A percentile compares a stretch with the other conserved stretches of the same genome.
These are phyloP conservation scores for Xylocampa areola DNA, from an alignment of 2,888 invertebrate genomes.

Conservation along the genomic window DNA sequence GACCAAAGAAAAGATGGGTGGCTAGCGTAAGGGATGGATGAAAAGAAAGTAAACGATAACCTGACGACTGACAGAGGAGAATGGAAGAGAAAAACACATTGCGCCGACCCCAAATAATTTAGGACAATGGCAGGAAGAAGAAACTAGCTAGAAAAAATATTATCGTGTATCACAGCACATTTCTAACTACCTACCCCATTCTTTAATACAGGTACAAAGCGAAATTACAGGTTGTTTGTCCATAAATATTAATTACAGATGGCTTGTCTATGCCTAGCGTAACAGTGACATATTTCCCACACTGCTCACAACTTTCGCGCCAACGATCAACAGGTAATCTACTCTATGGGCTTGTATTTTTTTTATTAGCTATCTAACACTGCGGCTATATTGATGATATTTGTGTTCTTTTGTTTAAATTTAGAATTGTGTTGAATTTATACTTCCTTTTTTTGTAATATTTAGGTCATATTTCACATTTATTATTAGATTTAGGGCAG, in stretches of 20 bases:
- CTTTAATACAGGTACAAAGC: not conserved
- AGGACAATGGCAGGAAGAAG: too few relatives aligned
- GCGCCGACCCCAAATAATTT: too few relatives aligned
- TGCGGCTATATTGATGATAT: constrained; percentile 14
- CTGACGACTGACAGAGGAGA: too few relatives aligned
- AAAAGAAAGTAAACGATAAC: too few relatives aligned
- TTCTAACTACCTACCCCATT: not conserved
- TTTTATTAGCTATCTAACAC: constrained; percentile 34
- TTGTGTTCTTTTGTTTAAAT: constrained; percentile 33
- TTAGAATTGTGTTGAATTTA: constrained; percentile 26
- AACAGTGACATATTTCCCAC: constrained; percentile 55
- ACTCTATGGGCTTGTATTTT: constrained; percentile 31
- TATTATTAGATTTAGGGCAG: too few relatives aligned
- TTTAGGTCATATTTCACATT: not conserved
- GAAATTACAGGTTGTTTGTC: constrained; percentile 21
- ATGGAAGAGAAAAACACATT: too few relatives aligned
- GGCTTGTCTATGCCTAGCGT: constrained; percentile 28
- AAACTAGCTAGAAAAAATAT: too few relatives aligned
- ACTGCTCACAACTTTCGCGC: constrained; percentile 48
- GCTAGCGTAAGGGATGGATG: too few relatives aligned
- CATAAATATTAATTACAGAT: constrained; percentile 51
- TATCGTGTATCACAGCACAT: too few relatives aligned
- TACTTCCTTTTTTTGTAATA: constrained; percentile 6
- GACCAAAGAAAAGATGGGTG: too few relatives aligned
- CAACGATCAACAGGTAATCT: constrained; percentile 42